Evolutionary conservation across 2,113 vertebrate genomes (phyloP), one percentile per base, ranked within the genome.

Genomic region (Otus sunia): DNA sequence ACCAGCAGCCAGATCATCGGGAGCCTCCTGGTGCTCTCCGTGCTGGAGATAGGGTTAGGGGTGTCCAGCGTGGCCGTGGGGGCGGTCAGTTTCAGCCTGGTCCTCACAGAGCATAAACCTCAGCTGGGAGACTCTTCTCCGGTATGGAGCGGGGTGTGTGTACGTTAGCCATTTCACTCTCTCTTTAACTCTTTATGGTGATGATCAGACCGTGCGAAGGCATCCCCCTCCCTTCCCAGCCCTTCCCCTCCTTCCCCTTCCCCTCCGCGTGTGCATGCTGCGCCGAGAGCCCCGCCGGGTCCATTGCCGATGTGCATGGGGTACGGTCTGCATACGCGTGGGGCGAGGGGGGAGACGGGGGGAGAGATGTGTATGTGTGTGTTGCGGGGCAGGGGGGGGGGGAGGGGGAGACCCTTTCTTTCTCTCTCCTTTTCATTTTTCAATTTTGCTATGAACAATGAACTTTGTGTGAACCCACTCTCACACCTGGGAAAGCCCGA

Each of bases 131-230:
- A 99, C 98, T 99, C 99, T 97, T 99, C 99, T 97, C 99, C 99
- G 98, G 99, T 99, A 98, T 99, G 99, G 99, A 99, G 99, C 98
- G 99, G 99, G 98, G 99, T 99, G 98, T 99, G 99, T 99, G 99
- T 99, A 99, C 97, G 99, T 99, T 98, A 98, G 97, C 97, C 97
- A 98, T 98, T 98, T 98, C 97, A 98, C 98, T 98, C 98, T 98
- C 97, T 98, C 98, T 98, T 98, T 98, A 97, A 98, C 98, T 98
- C 97, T 98, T 97, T 97, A 88, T 55, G 94, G 92, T 95, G 96
- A 96, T 95, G 96, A 71, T 96, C 96, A 92, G 97, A 93, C 94
- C 86, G 92, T 76, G 92, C 71, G 85, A 88, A 91, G 75, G 95
- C 95, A 92, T 62, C 66, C 91, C 62, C 21, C 50, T 71, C 30